Evolutionary conservation across 2,113 vertebrate species (phyloP).

Genomic region (Hippocampus mohnikei): DNA sequence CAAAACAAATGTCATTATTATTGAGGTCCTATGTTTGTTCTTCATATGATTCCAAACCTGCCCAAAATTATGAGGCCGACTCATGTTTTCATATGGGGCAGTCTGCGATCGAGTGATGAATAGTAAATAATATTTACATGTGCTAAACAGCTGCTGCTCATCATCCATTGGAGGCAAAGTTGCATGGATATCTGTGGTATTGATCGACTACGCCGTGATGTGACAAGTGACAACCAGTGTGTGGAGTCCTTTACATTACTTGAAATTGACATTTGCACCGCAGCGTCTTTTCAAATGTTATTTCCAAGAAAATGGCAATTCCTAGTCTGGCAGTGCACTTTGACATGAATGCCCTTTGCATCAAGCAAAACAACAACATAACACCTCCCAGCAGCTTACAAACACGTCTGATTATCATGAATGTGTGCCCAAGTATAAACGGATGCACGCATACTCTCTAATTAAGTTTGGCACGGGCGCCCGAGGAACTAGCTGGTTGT

Average conservation of each 20-base stretch:
- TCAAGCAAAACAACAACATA: neutral
- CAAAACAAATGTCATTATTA: no score
- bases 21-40: no score
- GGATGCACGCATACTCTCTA: neutral
- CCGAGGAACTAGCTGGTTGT: conserved; percentile 3
- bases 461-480: neutral
- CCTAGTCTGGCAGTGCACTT: neutral
- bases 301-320: neutral
- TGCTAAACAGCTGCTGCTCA: no score
- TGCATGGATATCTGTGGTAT: neutral
- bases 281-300: neutral
- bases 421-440: neutral
- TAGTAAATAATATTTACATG: no score
- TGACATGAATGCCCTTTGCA: neutral
- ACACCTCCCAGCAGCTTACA: neutral
- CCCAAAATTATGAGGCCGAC: no score
- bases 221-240: neutral
- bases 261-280: neutral
- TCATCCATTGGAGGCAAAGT: no score
- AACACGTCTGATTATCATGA: conserved; percentile 2
- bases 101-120: no score
- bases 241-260: neutral
- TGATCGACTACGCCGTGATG: neutral
- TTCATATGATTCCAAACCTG: no score
- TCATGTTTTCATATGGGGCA: no score